Evolutionary conservation across 2,888 invertebrate genomes (phyloP), one percentile per base, ranked within the genome.

Genomic region (Scelioninae gen. 2): DNA sequence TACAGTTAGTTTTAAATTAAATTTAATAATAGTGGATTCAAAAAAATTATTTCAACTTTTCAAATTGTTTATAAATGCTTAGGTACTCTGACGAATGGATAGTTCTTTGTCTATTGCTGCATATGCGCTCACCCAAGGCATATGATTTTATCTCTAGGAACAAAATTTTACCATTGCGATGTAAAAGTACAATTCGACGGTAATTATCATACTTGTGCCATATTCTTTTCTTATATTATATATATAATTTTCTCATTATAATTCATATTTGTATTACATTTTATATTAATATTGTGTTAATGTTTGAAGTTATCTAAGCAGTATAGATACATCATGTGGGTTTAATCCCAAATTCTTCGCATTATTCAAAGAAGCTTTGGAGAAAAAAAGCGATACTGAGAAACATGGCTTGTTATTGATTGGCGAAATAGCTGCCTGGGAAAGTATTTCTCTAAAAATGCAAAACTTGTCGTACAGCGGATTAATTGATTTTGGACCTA

Each of bases 71-170:
- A 33, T 9, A 16, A 50, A 35, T 52, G 9, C 13, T 28, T 9
- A 52, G 63, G 15, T 71, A 71, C 28, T 48, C 37, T 5, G 57
- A 71, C n/a, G 43, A 64, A 25, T 64, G 64, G 64, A 39, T 71
- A 11, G 31, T 71, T 25, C 45, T 41, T 13, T 57, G 64, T 31
- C 28, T 64, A 19, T 16, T 64, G 13, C 19, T 58, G 9, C 55
- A 65, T 28, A 65, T 64, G 50, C 55, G 64, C 4, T 65, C 64
- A 13, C 64, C 64, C 2, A 52, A 41, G 11, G 48, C 28, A 5
- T 65, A 58, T 28, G 52, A 53, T 18, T 60, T 69, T 13, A 25
- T 52, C 1, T 2, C 35, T 15, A 46, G 50, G 2, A 69, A 69
- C 43, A 41, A 45, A 37, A 57, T 65, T 31, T 15, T 57, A 13